These are phyloP conservation scores for Sisyra terminalis DNA, from an alignment of 2,888 invertebrate species.

Conservation along the genomic window DNA sequence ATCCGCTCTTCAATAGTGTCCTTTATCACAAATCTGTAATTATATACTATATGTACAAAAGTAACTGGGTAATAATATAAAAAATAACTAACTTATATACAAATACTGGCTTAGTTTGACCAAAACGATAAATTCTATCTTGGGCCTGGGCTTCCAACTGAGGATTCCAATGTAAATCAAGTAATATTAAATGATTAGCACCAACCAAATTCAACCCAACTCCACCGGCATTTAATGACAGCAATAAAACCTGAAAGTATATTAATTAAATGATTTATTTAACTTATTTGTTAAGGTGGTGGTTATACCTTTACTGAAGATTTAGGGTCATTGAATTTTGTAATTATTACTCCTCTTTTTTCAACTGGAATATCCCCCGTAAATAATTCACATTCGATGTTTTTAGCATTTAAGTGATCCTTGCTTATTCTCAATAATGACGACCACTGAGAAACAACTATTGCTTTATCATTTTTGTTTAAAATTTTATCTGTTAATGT, in stretches of 20 bases:
- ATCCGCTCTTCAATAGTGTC: conserved; percentile 85
- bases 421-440: conserved; percentile 59
- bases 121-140: conserved; percentile 84
- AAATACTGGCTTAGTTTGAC: conserved; percentile 64
- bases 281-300: conserved; percentile 13
- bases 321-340: not conserved
- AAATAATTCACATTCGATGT: conserved; percentile 44
- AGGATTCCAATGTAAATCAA: conserved; percentile 96
- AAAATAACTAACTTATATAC: conserved; percentile 53
- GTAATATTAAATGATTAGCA: conserved; percentile 75
- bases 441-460: conserved; percentile 91
- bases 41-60: conserved; percentile 11
- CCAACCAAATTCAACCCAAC: conserved; percentile 88
- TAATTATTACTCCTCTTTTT: conserved; percentile 49
- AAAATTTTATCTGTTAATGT: conserved; percentile 37
- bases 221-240: conserved; percentile 87
- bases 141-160: conserved; percentile 89
- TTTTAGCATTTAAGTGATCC: conserved; percentile 34
- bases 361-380: conserved; percentile 60
- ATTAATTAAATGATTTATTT: conserved; percentile 14
- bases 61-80: not conserved
- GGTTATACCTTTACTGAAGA: not conserved
- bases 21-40: conserved; percentile 55
- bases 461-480: conserved; percentile 45
- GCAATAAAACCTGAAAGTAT: conserved; percentile 46